Conservation (phyloP, 2,888 invertebrate genomes). For the Choreutis nemorana region DNA sequence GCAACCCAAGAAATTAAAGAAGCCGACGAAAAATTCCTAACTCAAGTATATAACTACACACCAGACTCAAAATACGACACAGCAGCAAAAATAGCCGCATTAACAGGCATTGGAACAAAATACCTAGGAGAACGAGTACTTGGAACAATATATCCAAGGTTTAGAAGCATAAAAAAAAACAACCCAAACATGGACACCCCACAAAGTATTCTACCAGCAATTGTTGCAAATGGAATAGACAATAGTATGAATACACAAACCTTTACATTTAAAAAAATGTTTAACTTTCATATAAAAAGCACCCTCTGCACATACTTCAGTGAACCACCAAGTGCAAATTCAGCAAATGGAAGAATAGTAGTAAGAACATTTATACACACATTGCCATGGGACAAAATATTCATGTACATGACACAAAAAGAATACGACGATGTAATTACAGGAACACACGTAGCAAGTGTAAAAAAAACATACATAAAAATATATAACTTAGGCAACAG, state of each 20-base stretch:
- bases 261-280: no score
- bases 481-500: constrained; percentile 4
- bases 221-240: no score
- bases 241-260: no score
- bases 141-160: constrained; percentile 3
- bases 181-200: no score
- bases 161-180: background rate
- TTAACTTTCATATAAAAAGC: no score
- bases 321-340: background rate
- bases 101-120: no score
- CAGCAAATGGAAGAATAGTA: constrained; percentile 1
- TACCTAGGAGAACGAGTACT: constrained; percentile 1
- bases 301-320: constrained; percentile 1
- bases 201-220: no score
- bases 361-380: constrained; percentile 4
- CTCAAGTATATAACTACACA: background rate
- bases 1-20: background rate
- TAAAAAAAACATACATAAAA: background rate
- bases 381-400: constrained; percentile 3
- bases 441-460: background rate
- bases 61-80: constrained; percentile 2
- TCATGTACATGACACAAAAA: constrained; percentile 1
- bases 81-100: background rate
- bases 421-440: constrained; percentile 1
- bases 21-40: constrained; percentile 1